These are phyloP conservation scores for Nerophis lumbriciformis DNA, from an alignment of 2,113 vertebrate genomes.

Conservation along the genomic window DNA sequence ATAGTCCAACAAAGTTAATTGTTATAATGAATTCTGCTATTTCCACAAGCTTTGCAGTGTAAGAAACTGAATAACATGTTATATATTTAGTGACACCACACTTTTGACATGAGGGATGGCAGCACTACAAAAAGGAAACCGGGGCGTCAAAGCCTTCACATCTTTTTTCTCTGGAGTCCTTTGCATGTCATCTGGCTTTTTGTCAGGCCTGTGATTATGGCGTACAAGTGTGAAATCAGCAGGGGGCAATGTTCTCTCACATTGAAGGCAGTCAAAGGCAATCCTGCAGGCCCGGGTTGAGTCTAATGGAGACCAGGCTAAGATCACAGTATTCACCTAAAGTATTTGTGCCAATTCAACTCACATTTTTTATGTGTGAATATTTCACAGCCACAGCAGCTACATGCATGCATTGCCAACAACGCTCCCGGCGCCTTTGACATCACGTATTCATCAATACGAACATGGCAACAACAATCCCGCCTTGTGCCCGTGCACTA, in stretches of 20 bases:
- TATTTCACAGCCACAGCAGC: constrained; percentile 32
- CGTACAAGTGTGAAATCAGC: constrained; percentile 53
- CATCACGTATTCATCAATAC: constrained; percentile 47
- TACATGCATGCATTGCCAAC: constrained; percentile 1
- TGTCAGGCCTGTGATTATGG: constrained; percentile 9
- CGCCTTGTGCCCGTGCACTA: constrained; percentile 7
- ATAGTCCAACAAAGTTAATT: no score
- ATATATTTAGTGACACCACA: background rate
- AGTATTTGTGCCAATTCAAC: no score
- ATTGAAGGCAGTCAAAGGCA: constrained; percentile 53
- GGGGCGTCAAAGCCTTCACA: constrained; percentile 14
- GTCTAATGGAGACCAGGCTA: background rate
- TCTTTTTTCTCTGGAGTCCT: no score
- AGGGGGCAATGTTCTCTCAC: constrained; percentile 74
- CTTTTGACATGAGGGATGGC: constrained; percentile 12
- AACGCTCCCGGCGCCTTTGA: constrained; percentile 41
- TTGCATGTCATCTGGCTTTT: constrained; percentile 7
- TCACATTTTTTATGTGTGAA: constrained; percentile 22
- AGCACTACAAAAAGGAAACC: constrained; percentile 1
- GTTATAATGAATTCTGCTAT: no score
- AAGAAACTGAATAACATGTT: no score
- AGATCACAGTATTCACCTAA: no score
- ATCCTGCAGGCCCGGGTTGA: constrained; percentile 8
- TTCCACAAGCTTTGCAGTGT: no score
- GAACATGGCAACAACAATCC: constrained; percentile 19